Percentiles rank a stretch among this genome's conserved stretches.
Conservation (phyloP, 2,888 invertebrate genomes). For the Cyrtodaria siliqua region DNA sequence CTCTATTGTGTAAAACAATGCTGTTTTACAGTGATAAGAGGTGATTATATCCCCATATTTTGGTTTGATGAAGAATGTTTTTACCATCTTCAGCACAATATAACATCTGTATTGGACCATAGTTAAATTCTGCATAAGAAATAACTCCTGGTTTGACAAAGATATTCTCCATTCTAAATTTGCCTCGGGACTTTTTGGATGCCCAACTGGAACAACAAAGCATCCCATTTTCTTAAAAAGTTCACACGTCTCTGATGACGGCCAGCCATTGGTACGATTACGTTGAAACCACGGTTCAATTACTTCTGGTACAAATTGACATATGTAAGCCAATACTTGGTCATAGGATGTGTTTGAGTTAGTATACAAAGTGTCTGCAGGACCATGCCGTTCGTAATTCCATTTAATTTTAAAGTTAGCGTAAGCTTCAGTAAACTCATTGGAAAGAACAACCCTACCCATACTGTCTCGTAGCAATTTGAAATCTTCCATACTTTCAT, state of each 20-base stretch:
- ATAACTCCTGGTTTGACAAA: slow-evolving; percentile 20
- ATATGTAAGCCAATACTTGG: neutral
- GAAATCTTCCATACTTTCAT: no score
- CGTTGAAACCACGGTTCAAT: neutral
- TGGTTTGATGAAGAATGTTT: slow-evolving; percentile 10
- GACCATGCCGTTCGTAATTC: slow-evolving; percentile 10
- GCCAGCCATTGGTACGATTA: slow-evolving; percentile 1
- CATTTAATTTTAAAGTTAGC: no score
- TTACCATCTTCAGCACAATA: slow-evolving; percentile 36
- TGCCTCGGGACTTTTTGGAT: slow-evolving; percentile 10
- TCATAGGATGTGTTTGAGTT: neutral
- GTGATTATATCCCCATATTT: slow-evolving; percentile 3
- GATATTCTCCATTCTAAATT: slow-evolving; percentile 38
- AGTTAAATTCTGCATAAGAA: slow-evolving; percentile 28
- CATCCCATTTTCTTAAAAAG: neutral
- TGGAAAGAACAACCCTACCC: no score
- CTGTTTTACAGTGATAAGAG: slow-evolving; percentile 29
- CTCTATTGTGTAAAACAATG: slow-evolving; percentile 14
- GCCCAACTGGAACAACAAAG: slow-evolving; percentile 20
- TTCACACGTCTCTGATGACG: slow-evolving; percentile 1
- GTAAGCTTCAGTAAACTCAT: no score
- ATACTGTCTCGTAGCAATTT: no score
- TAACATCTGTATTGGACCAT: slow-evolving; percentile 29
- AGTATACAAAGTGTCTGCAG: neutral
- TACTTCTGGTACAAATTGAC: slow-evolving; percentile 2